A percentile compares a stretch with the other conserved stretches of the same genome.
Conservation (phyloP, 2,113 vertebrate species). For the Ovibos moschatus region DNA sequence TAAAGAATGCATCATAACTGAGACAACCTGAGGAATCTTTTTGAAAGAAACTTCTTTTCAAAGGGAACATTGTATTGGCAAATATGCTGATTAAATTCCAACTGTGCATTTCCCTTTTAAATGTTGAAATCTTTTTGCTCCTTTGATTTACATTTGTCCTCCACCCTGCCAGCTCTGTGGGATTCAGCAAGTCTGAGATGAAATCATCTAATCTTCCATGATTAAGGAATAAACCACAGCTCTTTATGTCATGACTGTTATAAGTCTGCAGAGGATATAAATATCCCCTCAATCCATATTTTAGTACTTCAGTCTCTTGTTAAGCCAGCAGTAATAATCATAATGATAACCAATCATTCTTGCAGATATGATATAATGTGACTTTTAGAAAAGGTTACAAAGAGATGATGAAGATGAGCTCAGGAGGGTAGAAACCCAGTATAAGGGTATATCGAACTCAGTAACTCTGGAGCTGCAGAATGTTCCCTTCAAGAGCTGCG, state of each 20-base stretch:
- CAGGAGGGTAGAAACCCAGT: background rate
- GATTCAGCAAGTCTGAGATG: background rate
- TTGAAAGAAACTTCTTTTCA: slow-evolving; percentile 13
- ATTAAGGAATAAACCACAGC: background rate
- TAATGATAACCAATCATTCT: background rate
- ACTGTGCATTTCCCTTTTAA: slow-evolving; percentile 32
- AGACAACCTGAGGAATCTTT: background rate
- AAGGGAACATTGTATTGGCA: slow-evolving; percentile 11
- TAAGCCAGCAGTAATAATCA: background rate
- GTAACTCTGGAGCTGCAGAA: background rate
- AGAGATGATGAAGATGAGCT: background rate
- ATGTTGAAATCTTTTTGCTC: slow-evolving; percentile 37
- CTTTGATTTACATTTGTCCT: background rate
- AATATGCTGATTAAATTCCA: slow-evolving; percentile 39
- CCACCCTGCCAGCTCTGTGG: background rate
- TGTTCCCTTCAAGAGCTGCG: background rate
- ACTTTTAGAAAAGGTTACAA: slow-evolving; percentile 6
- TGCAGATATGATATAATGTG: background rate
- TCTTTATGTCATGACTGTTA: background rate
- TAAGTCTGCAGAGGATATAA: background rate
- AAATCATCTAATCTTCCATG: background rate
- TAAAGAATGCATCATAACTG: background rate
- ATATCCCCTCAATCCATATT: background rate
- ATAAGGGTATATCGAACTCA: background rate
- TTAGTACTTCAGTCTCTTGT: background rate